Evolutionary conservation across 2,888 invertebrate genomes (phyloP), one percentile per base, ranked within the genome.

Genomic region (Aleiodes leptofemur): DNA sequence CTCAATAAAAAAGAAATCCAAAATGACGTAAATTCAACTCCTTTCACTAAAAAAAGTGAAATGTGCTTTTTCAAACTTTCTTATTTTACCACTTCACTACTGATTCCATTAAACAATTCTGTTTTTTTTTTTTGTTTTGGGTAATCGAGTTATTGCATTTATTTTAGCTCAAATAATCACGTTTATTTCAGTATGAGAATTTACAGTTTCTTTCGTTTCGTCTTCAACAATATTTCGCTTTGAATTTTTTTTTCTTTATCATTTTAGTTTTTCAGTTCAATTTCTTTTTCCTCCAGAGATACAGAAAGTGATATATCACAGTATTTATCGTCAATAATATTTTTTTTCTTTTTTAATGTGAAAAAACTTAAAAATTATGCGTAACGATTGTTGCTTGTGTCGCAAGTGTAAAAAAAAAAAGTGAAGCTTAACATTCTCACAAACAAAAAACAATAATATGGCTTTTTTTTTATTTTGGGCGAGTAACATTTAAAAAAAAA

Each of bases 361-460:
- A 43, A 43, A 43, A 9, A 43, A 64, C 64, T 64, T 64, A 64
- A 43, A 64, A 43, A 64, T 43, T 64, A 64, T 48, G 64, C 43
- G 16, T 48, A 64, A 64, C 64, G 64, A 64, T 64, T 64, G 34
- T 64, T 38, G 43, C 64, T 64, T 48, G 16, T 48, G 48, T 43
- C 64, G 48, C 43, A 43, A 64, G 48, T 64, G 64, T 64, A 64
- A 64, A 64, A 48, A 23, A 23, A 61, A 64, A 64, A 43, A 11
- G 34, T 34, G 43, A 43, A 64, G 64, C 64, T 14, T 64, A 64
- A 64, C 64, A 64, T 64, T 64, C 64, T 64, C 64, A 64, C 48
- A 64, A 23, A 64, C 64, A 64, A 64, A 43, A 43, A 64, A 43
- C 64, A 64, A 16, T 64, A 64, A 64, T 64, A 64, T 72, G 77